Conservation (phyloP, 2,113 vertebrate genomes). For the Aptenodytes forsteri region DNA sequence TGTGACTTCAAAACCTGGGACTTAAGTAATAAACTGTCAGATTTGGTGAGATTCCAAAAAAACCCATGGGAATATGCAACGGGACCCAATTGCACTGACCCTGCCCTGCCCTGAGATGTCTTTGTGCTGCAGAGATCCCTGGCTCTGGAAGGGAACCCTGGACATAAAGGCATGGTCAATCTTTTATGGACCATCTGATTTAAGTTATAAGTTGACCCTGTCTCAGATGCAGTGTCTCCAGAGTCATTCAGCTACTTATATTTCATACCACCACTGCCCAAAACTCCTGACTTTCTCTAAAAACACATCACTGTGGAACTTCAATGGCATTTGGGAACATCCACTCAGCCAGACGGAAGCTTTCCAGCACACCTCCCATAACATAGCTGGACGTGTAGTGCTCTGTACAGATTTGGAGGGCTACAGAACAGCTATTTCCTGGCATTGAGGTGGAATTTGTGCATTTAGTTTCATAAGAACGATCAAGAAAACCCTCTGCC, state of each 20-base stretch:
- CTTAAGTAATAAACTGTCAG: background rate
- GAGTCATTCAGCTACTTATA: background rate
- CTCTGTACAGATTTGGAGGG: background rate
- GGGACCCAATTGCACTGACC: background rate
- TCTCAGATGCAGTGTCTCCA: background rate
- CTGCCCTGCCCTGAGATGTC: background rate
- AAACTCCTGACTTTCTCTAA: background rate
- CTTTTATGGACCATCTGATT: background rate
- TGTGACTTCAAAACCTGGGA: background rate
- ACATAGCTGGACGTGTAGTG: rapidly evolving
- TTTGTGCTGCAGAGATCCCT: background rate
- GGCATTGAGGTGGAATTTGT: background rate
- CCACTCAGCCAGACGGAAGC: background rate
- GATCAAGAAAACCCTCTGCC: background rate
- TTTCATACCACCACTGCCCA: background rate
- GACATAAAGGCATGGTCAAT: background rate
- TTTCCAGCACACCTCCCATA: background rate
- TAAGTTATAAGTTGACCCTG: background rate
- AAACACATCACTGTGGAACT: background rate
- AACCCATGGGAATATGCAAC: background rate
- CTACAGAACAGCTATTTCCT: background rate
- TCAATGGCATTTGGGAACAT: background rate
- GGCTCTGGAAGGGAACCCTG: background rate
- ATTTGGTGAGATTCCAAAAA: background rate
- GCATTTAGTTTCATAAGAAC: background rate